These are phyloP conservation scores for Clarias fuscus DNA, from an alignment of 2,797 vertebrate species.

Conservation along the genomic window DNA sequence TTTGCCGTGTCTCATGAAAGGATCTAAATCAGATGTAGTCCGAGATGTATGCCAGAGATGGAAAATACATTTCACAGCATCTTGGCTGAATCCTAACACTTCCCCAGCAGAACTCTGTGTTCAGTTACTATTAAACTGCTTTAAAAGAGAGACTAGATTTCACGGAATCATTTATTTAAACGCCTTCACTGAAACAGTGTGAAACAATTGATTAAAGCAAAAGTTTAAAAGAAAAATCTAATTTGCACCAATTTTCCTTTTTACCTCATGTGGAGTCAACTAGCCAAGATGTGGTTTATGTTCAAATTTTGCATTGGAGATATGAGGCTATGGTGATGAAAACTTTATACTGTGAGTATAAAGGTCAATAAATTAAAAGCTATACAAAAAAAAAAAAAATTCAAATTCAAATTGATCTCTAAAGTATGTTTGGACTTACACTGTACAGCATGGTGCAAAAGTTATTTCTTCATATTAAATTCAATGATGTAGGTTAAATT, in stretches of 20 bases:
- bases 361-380: neutral
- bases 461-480: no score
- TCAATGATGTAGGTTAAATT: no score
- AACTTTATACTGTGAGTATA: neutral
- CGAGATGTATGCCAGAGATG: slow-evolving; percentile 41
- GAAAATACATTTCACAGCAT: slow-evolving; percentile 47
- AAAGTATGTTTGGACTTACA: neutral
- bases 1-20: slow-evolving; percentile 20
- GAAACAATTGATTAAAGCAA: slow-evolving; percentile 11
- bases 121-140: slow-evolving; percentile 24
- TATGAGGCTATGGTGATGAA: neutral
- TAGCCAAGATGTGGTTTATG: slow-evolving; percentile 3
- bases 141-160: slow-evolving; percentile 16
- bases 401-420: neutral
- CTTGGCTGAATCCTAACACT: slow-evolving; percentile 31
- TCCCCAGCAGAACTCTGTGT: slow-evolving; percentile 38
- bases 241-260: slow-evolving; percentile 16
- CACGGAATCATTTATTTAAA: neutral
- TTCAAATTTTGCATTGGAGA: no score
- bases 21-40: slow-evolving; percentile 49
- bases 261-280: neutral
- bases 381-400: neutral
- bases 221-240: neutral
- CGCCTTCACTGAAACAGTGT: slow-evolving; percentile 6
- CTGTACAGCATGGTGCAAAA: no score